A percentile compares a stretch with the other conserved stretches of the same genome.
These are phyloP conservation scores for Plumapathes pennacea DNA, from an alignment of 92 coral and sea anemone species.

Conservation along the genomic window DNA sequence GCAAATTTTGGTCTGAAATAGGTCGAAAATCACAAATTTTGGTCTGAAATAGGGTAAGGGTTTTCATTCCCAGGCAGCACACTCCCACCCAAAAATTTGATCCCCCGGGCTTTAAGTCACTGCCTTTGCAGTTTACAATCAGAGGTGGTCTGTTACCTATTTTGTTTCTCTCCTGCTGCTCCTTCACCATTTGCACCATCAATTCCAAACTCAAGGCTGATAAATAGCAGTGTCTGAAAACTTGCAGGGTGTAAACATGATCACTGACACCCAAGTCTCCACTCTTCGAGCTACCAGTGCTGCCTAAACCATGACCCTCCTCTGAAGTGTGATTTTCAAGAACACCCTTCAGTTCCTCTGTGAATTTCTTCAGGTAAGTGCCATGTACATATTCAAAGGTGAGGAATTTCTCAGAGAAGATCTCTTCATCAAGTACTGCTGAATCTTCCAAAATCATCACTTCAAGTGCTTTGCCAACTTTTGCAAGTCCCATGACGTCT, in stretches of 20 bases:
- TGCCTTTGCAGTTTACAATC: no score
- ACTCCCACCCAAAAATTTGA: no score
- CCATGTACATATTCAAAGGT: conserved; percentile 54
- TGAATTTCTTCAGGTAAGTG: conserved; percentile 57
- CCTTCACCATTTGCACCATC: conserved; percentile 20
- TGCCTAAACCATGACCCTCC: not conserved
- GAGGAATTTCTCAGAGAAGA: conserved; percentile 46
- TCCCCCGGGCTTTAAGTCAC: no score
- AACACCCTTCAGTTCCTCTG: conserved; percentile 56
- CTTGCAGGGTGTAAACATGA: conserved; percentile 55
- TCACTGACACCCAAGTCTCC: conserved; percentile 59
- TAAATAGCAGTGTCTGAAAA: conserved; percentile 57
- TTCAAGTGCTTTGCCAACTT: conserved; percentile 67
- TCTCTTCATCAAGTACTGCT: conserved; percentile 47
- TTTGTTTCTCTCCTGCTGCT: not conserved
- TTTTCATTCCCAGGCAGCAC: no score
- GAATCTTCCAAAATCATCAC: conserved; percentile 71
- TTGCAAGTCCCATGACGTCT: conserved; percentile 57
- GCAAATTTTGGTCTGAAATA: no score
- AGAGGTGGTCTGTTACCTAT: no score
- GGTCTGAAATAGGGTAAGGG: no score
- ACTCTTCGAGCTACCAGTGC: conserved; percentile 22
- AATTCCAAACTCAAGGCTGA: conserved; percentile 58
- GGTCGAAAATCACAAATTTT: no score
- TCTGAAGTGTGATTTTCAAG: conserved; percentile 26